Conservation (phyloP, 2,797 vertebrate species). For the Aselliscus stoliczkanus region DNA sequence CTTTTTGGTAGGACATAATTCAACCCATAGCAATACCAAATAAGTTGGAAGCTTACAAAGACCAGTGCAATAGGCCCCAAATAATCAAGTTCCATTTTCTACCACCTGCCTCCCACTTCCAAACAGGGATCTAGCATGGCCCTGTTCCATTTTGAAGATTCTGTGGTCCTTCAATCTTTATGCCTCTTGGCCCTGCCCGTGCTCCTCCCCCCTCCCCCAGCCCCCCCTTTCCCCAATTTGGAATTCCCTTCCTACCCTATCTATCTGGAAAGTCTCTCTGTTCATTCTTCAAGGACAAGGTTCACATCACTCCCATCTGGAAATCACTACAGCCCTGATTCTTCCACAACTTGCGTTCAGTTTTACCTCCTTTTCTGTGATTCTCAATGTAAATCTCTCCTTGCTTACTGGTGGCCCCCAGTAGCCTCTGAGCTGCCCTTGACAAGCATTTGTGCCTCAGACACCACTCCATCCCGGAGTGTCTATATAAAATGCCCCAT, state of each 20-base stretch:
- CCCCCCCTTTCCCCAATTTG: accelerated
- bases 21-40: not conserved
- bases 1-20: not conserved
- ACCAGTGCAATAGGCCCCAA: not conserved
- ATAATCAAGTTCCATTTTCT: not conserved
- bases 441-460: not conserved
- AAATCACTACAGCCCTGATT: accelerated
- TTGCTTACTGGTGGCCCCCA: accelerated
- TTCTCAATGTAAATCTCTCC: not conserved
- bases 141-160: not conserved
- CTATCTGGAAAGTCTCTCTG: too few species aligned
- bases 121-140: too few species aligned
- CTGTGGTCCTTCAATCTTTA: accelerated
- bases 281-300: not conserved
- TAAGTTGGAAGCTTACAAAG: not conserved
- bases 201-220: not conserved
- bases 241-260: accelerated
- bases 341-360: accelerated
- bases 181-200: not conserved
- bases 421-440: not conserved
- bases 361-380: not conserved
- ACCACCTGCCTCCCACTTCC: too few species aligned
- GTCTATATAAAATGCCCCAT: not conserved
- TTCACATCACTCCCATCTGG: not conserved
- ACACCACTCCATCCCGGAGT: not conserved